Conservation (phyloP, 2,888 invertebrate genomes). For the Pollenia griseotomentosa region DNA sequence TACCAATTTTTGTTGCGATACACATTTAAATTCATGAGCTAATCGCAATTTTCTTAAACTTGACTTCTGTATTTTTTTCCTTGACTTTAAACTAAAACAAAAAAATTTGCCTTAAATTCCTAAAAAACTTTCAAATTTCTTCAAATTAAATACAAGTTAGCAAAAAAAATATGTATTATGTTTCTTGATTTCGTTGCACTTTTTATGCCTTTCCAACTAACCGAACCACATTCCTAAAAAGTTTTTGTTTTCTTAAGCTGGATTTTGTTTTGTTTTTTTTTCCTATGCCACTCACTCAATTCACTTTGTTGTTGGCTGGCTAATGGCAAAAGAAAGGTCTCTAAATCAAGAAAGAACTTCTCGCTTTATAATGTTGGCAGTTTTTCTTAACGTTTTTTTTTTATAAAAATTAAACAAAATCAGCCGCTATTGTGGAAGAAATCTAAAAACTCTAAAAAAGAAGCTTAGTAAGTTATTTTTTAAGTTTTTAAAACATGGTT, state of each 20-base stretch:
- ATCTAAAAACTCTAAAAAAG: no score
- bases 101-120: conserved; percentile 32
- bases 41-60: neutral
- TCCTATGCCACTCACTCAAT: conserved; percentile 45
- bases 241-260: conserved; percentile 38
- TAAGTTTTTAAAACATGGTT: no score
- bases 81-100: neutral
- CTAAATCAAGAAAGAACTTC: conserved; percentile 35
- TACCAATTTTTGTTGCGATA: neutral
- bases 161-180: conserved; percentile 11
- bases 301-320: conserved; percentile 33
- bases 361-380: conserved; percentile 17
- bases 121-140: conserved; percentile 56
- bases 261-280: conserved; percentile 50
- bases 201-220: conserved; percentile 50
- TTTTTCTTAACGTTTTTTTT: conserved; percentile 12
- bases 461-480: no score
- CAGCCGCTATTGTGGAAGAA: conserved; percentile 19
- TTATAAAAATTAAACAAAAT: neutral
- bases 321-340: conserved; percentile 58
- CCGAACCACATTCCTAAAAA: conserved; percentile 66
- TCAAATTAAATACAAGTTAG: conserved; percentile 11
- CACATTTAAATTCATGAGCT: no score
- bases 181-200: conserved; percentile 39
- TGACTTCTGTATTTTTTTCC: no score